Conservation (phyloP, 53 echinoderm and acorn worm genomes). For the Antedon mediterranea region DNA sequence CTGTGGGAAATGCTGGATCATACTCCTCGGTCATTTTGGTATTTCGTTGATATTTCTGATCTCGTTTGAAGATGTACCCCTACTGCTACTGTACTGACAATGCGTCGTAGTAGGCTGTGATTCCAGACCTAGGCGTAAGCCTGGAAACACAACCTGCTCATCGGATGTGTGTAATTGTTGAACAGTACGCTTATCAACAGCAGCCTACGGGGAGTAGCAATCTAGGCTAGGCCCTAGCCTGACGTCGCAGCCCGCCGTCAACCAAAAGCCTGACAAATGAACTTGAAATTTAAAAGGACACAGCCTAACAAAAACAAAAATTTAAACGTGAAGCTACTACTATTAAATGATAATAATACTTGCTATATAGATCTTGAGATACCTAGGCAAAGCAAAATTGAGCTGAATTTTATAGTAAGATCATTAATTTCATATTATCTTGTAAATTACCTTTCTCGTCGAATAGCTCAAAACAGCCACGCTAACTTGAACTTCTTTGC, state of each 20-base stretch:
- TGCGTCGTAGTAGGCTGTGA: no score
- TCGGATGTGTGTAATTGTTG: background rate
- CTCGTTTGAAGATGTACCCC: no score
- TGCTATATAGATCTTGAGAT: background rate
- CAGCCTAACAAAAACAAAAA: background rate
- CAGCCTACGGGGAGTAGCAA: no score
- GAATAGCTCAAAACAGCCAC: no score
- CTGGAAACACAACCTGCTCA: background rate
- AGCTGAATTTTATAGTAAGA: background rate
- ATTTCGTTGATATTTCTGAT: background rate
- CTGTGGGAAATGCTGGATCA: conserved; percentile 76
- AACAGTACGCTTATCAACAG: no score
- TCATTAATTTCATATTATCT: background rate
- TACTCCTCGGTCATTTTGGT: conserved; percentile 46
- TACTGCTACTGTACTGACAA: no score
- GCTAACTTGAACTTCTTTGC: no score
- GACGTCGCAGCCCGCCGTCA: background rate
- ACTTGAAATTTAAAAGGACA: background rate
- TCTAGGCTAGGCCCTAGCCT: background rate
- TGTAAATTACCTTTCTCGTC: background rate
- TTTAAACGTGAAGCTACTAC: no score
- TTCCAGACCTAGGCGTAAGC: background rate
- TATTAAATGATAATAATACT: background rate
- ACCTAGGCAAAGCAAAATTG: background rate
- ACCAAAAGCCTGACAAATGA: background rate